A percentile compares a stretch with the other conserved stretches of the same genome.
These are phyloP conservation scores for Rhopalosiphum maidis DNA, from an alignment of 1,140 invertebrate genomes.

Conservation along the genomic window DNA sequence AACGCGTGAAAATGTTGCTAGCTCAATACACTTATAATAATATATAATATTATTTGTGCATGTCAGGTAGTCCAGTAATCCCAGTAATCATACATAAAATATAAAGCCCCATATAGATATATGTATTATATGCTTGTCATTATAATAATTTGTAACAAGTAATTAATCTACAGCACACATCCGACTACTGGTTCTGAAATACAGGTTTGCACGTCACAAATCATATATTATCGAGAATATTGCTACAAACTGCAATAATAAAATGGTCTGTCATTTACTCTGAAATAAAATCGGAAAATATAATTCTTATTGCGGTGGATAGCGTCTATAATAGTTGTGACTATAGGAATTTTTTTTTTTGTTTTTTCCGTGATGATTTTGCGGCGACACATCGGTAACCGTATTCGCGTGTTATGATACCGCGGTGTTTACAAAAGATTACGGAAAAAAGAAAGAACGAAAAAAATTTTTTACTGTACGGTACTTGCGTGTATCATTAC, in stretches of 20 bases:
- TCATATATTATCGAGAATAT: neutral
- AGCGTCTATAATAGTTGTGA: neutral
- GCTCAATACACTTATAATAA: neutral
- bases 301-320: neutral
- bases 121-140: neutral
- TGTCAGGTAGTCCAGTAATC: neutral
- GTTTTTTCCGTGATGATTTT: neutral
- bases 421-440: neutral
- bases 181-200: neutral
- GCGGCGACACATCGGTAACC: neutral
- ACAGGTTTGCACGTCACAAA: neutral
- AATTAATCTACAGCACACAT: neutral
- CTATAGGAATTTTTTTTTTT: neutral
- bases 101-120: neutral
- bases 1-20: neutral
- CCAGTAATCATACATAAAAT: no score
- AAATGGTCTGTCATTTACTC: neutral
- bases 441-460: neutral
- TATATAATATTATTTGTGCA: neutral
- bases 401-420: neutral
- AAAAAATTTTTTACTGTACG: neutral
- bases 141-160: neutral
- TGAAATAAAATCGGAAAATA: neutral
- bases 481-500: neutral
- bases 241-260: neutral